Base-by-base conservation (phyloP, 2,113 vertebrate species). In the Myrmophylax atrothorax region DNA sequence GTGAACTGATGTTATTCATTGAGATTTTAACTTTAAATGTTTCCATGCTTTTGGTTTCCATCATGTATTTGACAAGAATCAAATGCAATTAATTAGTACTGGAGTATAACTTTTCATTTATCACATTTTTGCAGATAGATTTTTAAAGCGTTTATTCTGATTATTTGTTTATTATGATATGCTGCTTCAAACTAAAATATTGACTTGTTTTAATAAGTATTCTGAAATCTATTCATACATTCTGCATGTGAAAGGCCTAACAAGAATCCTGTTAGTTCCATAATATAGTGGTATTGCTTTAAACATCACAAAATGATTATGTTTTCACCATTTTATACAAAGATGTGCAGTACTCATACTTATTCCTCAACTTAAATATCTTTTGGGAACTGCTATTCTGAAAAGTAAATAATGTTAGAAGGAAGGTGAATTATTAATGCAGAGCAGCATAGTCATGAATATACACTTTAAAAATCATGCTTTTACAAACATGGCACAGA, bases 361-460 rank as follows among this genome's bases (percentile, higher is more conserved):
- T 89, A 63, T 31, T 88, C 35, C 76, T 79, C 66, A 86, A 64
- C 67, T 66, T 89, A 42, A 80, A 40, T 85, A 53, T 58, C 6
- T 16, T 78, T 86, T 95, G 88, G 74, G 90, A 96, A 84, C 37
- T 9, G 11, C 58, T 63, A 81, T 96, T 59, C 77, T 80, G 89
- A 95, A 91, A 89, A 96, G 70, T 44, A 94, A 82, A 87, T 70
- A 67, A 87, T 83, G 26, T 72, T 87, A 94, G 92, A 89, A 95
- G 93, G 83, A 95, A 82, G 70, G 92, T 3, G 5, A 95, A 97
- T 98, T 97, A 97, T 96, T 95, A 96, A 97, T 95, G 92, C 66
- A 74, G 73, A 67, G 89, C 55, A 74, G 74, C 42, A 70, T 22
- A 77, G 84, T 83, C 59, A 76, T 95, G 83, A 89, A 87, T 64